Percentiles rank a stretch among this genome's conserved stretches.
These are phyloP conservation scores for Paraplagusia blochii DNA, from an alignment of 2,113 vertebrate species.

Conservation along the genomic window DNA sequence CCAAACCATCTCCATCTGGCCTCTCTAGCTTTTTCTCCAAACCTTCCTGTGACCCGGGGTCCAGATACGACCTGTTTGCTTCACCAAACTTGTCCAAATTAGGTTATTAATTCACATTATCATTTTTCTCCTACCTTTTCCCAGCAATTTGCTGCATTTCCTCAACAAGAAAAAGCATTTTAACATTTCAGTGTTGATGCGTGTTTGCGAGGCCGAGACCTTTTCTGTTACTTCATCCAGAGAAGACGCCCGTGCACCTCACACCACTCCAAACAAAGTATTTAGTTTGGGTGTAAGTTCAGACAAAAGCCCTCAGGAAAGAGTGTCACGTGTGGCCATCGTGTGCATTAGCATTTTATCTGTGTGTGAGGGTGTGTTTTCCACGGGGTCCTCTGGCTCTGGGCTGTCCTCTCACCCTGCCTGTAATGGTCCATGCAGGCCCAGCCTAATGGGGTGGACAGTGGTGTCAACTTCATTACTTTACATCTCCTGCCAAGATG, in stretches of 20 bases:
- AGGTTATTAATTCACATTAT: no score
- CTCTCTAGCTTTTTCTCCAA: no score
- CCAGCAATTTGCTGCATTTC: no score
- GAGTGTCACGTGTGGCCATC: conserved; percentile 37
- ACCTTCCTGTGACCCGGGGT: no score
- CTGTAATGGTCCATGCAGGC: conserved; percentile 77
- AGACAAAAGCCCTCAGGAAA: conserved; percentile 36
- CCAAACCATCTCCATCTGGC: no score
- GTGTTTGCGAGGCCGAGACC: no score
- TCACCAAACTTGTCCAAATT: no score
- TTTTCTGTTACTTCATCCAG: background rate
- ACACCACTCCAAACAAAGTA: conserved; percentile 7
- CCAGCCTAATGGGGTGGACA: conserved; percentile 77
- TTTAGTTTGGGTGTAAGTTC: conserved; percentile 26
- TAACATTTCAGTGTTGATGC: no score
- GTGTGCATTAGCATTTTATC: conserved; percentile 28
- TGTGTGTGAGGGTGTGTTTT: conserved; percentile 51
- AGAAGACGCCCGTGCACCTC: conserved; percentile 2
- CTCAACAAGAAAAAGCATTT: no score
- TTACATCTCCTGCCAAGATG: conserved; percentile 75
- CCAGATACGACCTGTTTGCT: no score
- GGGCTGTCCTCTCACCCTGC: conserved; percentile 75
- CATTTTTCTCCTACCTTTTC: no score
- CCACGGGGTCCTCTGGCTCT: conserved; percentile 62
- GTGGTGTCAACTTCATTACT: conserved; percentile 77